These are phyloP conservation scores for Yponomeuta sedellus DNA, from an alignment of 2,888 invertebrate genomes.

Conservation along the genomic window DNA sequence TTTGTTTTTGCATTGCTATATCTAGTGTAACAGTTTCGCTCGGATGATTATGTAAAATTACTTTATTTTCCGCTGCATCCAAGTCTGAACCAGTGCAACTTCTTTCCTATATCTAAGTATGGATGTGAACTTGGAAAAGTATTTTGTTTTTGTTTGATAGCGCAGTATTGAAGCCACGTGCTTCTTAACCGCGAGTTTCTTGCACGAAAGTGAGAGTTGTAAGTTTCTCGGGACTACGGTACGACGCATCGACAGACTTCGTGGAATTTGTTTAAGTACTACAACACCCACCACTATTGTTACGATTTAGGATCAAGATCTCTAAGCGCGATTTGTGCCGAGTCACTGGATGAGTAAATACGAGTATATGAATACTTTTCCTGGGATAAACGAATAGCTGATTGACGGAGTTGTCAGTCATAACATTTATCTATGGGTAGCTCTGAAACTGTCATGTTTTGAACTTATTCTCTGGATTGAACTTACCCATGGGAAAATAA, in stretches of 20 bases:
- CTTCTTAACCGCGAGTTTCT: slow-evolving; percentile 49
- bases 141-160: slow-evolving; percentile 40
- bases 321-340: too few species aligned
- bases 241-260: slow-evolving; percentile 42
- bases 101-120: slow-evolving; percentile 13
- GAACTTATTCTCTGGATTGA: too few species aligned
- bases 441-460: too few species aligned
- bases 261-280: slow-evolving; percentile 33
- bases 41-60: background rate
- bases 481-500: too few species aligned
- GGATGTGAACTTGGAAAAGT: slow-evolving; percentile 6
- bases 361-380: too few species aligned
- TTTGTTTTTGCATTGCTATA: slow-evolving; percentile 25
- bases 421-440: too few species aligned
- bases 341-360: too few species aligned
- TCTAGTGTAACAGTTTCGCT: background rate
- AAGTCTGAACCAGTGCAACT: slow-evolving; percentile 24
- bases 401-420: too few species aligned
- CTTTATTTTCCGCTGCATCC: slow-evolving; percentile 14
- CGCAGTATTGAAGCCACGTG: slow-evolving; percentile 43
- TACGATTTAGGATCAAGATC: background rate
- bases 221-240: slow-evolving; percentile 54
- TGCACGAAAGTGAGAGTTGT: slow-evolving; percentile 65
- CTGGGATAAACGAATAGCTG: too few species aligned
- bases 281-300: background rate